These are phyloP conservation scores for Dinocampus coccinellae DNA, from an alignment of 2,888 invertebrate species.

Conservation along the genomic window DNA sequence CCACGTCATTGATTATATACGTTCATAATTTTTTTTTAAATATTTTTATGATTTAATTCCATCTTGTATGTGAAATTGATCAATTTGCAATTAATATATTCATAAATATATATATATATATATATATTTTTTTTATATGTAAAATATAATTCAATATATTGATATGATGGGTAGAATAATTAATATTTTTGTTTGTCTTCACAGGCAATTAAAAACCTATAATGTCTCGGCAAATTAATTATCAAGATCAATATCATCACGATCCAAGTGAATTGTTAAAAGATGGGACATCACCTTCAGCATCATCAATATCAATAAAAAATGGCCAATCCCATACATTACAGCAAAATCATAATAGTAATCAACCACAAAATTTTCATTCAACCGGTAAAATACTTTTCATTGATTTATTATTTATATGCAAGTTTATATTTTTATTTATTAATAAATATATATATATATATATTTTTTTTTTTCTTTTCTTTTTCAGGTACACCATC, in stretches of 20 bases:
- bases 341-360: constrained; percentile 60
- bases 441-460: neutral
- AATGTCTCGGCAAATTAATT: constrained; percentile 61
- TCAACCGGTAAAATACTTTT: constrained; percentile 53
- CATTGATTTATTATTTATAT: neutral
- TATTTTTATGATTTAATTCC: too few relatives aligned
- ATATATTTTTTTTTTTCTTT: constrained; percentile 20
- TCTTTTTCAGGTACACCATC: constrained; percentile 63
- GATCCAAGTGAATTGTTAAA: constrained; percentile 53
- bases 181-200: constrained; percentile 34
- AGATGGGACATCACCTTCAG: constrained; percentile 37
- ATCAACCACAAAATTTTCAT: constrained; percentile 52
- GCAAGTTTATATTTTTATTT: neutral
- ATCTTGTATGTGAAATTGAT: neutral
- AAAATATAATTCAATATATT: too few relatives aligned
- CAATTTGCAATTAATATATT: neutral
- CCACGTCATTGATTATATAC: neutral
- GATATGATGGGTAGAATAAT: too few relatives aligned
- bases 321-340: constrained; percentile 56
- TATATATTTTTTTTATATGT: too few relatives aligned
- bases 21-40: too few relatives aligned
- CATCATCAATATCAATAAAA: constrained; percentile 47
- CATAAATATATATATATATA: neutral
- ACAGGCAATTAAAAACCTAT: constrained; percentile 45
- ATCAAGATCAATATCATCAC: constrained; percentile 55